Evolutionary conservation across 2,797 vertebrate genomes (phyloP).

Genomic region (Onychomys leucogaster): DNA sequence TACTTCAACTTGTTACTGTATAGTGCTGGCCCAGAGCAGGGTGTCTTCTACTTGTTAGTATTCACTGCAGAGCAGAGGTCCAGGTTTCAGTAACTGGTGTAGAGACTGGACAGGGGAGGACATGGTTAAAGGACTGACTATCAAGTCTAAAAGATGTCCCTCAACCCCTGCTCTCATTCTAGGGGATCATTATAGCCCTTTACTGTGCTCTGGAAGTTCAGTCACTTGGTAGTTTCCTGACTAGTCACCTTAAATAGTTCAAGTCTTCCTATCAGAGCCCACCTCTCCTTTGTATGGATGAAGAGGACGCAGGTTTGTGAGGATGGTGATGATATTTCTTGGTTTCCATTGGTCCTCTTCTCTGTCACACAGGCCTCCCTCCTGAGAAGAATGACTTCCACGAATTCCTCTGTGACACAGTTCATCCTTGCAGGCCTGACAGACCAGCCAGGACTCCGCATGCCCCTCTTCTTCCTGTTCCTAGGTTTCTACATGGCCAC

Average conservation of each 20-base stretch:
- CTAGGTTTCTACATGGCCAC: slow-evolving; percentile 54
- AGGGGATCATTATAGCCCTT: neutral
- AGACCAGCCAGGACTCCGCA: neutral
- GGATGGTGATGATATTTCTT: neutral
- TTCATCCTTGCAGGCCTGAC: slow-evolving; percentile 62
- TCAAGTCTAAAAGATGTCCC: neutral
- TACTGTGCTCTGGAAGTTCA: neutral
- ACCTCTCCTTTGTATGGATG: neutral
- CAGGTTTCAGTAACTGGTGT: neutral
- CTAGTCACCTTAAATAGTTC: neutral
- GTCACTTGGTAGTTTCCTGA: neutral
- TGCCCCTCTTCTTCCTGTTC: slow-evolving; percentile 61
- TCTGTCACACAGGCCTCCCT: neutral
- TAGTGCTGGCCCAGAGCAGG: neutral
- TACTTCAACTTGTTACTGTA: neutral
- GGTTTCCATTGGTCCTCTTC: neutral
- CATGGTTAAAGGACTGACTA: neutral
- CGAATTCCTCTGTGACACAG: slow-evolving; percentile 66
- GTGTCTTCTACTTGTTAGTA: neutral
- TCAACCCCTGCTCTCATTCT: neutral
- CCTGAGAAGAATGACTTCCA: slow-evolving; percentile 34
- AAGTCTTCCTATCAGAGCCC: neutral
- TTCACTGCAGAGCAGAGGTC: neutral
- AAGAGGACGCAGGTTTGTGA: neutral
- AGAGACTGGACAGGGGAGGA: neutral